Conservation (phyloP, 2,888 invertebrate genomes). For the Callosobruchus maculatus region DNA sequence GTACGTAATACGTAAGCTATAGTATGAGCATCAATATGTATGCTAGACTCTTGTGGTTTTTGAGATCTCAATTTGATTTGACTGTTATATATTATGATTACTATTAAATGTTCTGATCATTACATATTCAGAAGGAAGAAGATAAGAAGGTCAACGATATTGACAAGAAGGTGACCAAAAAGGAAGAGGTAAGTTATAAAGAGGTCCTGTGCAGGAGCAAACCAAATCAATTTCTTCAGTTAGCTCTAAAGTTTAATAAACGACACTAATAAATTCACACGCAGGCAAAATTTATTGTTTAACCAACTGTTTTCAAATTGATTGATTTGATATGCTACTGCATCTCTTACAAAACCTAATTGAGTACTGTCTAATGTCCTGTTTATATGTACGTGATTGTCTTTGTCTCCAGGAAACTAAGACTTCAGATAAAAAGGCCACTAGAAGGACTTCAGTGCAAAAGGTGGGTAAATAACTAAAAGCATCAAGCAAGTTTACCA, state of each 20-base stretch:
- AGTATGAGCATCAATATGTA: no score
- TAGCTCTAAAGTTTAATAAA: background rate
- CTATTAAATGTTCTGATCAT: background rate
- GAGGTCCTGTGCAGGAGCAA: background rate
- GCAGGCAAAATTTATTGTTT: no score
- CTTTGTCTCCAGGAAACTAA: constrained; percentile 51
- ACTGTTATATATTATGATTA: background rate
- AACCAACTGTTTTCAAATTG: background rate
- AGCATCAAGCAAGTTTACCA: no score
- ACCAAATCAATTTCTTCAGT: background rate
- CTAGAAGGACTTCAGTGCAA: constrained; percentile 43
- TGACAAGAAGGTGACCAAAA: constrained; percentile 38
- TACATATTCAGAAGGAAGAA: constrained; percentile 32
- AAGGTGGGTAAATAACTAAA: constrained; percentile 34
- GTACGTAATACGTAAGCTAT: no score
- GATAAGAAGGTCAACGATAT: constrained; percentile 44
- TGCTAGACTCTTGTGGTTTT: background rate
- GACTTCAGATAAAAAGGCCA: constrained; percentile 54
- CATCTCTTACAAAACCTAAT: background rate
- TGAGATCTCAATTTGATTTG: constrained; percentile 1
- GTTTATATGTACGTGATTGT: constrained; percentile 22
- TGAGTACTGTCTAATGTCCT: background rate
- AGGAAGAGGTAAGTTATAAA: constrained; percentile 24
- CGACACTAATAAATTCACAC: no score
- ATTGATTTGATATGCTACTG: background rate